These are phyloP conservation scores for Odontocerum albicorne DNA, from an alignment of 2,888 invertebrate species.

Conservation along the genomic window DNA sequence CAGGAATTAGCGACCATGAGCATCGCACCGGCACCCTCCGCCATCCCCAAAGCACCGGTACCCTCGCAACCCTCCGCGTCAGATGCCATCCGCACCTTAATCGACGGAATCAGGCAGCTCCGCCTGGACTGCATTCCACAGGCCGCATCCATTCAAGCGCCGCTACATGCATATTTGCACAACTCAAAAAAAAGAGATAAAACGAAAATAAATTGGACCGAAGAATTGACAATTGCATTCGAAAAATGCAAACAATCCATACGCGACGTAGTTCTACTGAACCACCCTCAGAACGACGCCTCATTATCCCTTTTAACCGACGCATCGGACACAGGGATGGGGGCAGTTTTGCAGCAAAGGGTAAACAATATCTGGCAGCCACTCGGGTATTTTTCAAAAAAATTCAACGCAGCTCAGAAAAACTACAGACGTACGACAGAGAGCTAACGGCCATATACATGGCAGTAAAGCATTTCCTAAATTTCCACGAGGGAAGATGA, in stretches of 20 bases:
- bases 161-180: constrained; percentile 28
- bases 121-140: no score
- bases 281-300: constrained; percentile 11
- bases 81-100: no score
- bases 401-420: no score
- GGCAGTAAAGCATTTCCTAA: constrained; percentile 33
- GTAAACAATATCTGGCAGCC: constrained; percentile 23
- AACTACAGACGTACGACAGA: constrained; percentile 36
- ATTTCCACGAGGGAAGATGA: constrained; percentile 30
- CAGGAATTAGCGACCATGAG: no score
- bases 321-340: constrained; percentile 15
- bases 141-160: constrained; percentile 19
- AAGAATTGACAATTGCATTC: constrained; percentile 27
- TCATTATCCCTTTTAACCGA: constrained; percentile 19
- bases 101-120: no score
- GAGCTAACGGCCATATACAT: constrained; percentile 36
- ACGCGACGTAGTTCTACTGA: constrained; percentile 13
- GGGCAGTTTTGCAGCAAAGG: constrained; percentile 30
- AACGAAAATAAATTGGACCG: constrained; percentile 34
- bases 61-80: no score
- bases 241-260: constrained; percentile 31
- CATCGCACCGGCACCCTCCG: no score
- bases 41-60: no score
- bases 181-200: constrained; percentile 37
- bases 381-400: constrained; percentile 31